Evolutionary conservation across 1,140 invertebrate species (phyloP), one percentile per base, ranked within the genome.

Genomic region (Drosophila sproati): DNA sequence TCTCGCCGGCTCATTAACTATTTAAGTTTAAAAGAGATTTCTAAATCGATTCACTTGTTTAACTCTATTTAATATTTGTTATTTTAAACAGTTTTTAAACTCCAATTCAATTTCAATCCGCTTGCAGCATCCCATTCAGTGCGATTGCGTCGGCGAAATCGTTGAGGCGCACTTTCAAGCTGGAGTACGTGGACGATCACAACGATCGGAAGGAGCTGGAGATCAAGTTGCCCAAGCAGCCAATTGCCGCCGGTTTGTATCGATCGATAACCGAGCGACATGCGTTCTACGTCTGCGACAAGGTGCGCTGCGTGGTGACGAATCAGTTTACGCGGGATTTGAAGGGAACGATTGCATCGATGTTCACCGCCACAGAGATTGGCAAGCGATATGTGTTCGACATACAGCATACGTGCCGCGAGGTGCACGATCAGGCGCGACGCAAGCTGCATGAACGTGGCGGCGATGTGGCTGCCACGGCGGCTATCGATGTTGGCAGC

Each of bases 211-310:
- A 95, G 8, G 94, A 95, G 31, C 93, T 97, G 47, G 95, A 96
- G 83, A 95, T 97, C 69, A 97, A 97, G 93, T 94, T 98, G 92
- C 95, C 96, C 73, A 97, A 96, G 54, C 95, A 95, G 54, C 95
- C 95, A 29, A 95, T 96, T 12, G 97, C 97, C 5, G 96, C 95
- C 12, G 96, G 96, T 39, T 93, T 98, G 2, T 98, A 98, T 91
- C 94, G 97, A 47, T 96, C 96, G n/a, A 96, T 98, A 57, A 98
- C 97, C 0, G 97, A 98, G 92, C 97, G 97, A 83, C 97, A 98
- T 91, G 97, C 97, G 3, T 98, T 98, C 93, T 98, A 97, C 92
- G 97, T 96, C 79, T 98, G 97, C 93, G 97, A 98, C 91, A 98
- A 97, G 0, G 97, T 98, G 2, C 94, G 97, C 8, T 96, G 95